Evolutionary conservation across 2,113 vertebrate genomes (phyloP).

Genomic region (Dipodomys ordii): DNA sequence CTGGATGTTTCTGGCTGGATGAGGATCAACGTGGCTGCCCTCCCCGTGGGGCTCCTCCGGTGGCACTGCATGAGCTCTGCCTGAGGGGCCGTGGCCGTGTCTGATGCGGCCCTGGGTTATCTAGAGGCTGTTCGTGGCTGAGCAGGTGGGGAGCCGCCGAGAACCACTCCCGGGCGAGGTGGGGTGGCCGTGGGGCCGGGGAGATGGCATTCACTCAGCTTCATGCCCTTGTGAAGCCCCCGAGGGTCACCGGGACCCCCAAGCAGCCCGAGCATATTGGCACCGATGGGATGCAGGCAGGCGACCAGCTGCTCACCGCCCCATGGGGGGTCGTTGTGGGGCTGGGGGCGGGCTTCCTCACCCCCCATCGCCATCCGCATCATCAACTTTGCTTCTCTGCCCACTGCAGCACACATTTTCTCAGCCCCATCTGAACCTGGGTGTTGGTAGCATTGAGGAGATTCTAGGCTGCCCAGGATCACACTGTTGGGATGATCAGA

Average conservation of each 20-base stretch:
- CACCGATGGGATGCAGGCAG: too few species aligned
- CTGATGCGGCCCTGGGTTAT: accelerated
- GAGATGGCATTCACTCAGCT: background rate
- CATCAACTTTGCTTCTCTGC: too few species aligned
- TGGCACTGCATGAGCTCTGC: accelerated
- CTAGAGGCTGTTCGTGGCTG: too few species aligned
- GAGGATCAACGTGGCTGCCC: accelerated
- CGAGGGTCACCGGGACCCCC: background rate
- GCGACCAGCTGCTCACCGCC: too few species aligned
- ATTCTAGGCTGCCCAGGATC: background rate
- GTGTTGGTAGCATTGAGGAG: accelerated
- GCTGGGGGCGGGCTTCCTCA: too few species aligned
- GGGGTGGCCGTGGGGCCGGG: accelerated
- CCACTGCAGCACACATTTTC: too few species aligned
- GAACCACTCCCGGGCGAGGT: too few species aligned
- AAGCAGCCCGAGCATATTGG: background rate
- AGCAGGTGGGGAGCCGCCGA: too few species aligned
- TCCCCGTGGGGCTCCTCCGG: too few species aligned
- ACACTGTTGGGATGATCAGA: accelerated
- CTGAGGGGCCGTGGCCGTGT: accelerated
- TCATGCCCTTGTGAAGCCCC: background rate
- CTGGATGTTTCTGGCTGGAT: conserved; percentile 70
- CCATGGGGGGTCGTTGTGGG: too few species aligned
- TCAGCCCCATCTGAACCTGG: accelerated
- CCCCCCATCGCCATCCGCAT: too few species aligned